Evolutionary conservation across 2,113 vertebrate genomes (phyloP), one percentile per base, ranked within the genome.

Genomic region (Austrofundulus limnaeus): DNA sequence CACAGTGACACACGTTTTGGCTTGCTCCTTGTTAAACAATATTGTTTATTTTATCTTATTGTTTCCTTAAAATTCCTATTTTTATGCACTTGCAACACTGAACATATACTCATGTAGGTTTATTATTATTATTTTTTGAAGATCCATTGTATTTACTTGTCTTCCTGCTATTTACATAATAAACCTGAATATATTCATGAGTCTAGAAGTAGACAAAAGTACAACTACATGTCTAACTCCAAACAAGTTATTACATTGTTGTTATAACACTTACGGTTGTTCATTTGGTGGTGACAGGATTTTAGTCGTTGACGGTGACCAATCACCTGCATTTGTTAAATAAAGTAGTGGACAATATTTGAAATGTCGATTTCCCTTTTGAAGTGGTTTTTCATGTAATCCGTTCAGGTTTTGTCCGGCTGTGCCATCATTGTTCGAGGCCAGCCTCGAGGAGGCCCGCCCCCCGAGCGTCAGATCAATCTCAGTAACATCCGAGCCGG

Each of bases 361-460:
- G 37, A 11, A 14, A 1, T 57, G 37, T 21, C 31, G 3, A 31
- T 1, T 24, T 51, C 19, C 25, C 1, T 0, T 19, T 1, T 63
- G 3, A 76, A 10, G 0, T 15, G 76, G 31, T 28, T 31, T 58
- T 38, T 7, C 1, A 24, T 52, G 11, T 43, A 5, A 12, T 50
- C 46, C 42, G 42, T 51, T 7, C 84, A 99, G 97, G 96, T 98
- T 45, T 91, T 99, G 46, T 98, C 97, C 0, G 97, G 97, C 50
- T 98, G 96, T n/a, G 97, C 97, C 67, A 95, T 99, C 88, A 98
- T 98, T 34, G 97, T 99, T 6, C 88, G 97, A 2, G 97, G 97
- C 2, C 97, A 98, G 82, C 96, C 97, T 31, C 93, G 96, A 1
- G 97, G 97, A 0, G 97, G 97, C 0, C 97, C 97, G 0, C 96